Evolutionary conservation across 30 jellyfish, hydroid and myxozoan genomes (phyloP).

Genomic region (Hydractinia echinata): DNA sequence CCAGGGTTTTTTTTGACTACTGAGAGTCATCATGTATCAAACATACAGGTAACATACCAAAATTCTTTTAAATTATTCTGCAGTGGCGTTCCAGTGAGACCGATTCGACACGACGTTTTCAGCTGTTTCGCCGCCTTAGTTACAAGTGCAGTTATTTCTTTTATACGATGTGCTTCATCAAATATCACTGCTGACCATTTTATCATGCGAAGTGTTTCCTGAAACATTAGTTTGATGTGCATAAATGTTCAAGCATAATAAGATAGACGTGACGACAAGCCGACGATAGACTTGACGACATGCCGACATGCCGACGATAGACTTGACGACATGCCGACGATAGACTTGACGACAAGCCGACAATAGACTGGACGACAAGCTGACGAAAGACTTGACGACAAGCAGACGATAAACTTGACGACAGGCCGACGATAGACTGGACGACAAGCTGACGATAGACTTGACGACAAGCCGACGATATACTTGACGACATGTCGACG

Average conservation of each 20-base stretch:
- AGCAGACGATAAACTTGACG: no score
- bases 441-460: no score
- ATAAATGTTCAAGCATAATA: not conserved
- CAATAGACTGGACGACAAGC: no score
- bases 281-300: no score
- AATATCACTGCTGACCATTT: constrained; percentile 58
- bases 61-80: constrained; percentile 75
- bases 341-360: no score
- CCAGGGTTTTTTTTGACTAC: no score
- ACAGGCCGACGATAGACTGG: no score
- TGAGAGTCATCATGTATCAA: not conserved
- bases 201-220: constrained; percentile 42
- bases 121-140: constrained; percentile 59
- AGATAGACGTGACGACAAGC: not conserved
- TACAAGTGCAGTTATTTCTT: constrained; percentile 47
- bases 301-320: no score
- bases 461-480: no score
- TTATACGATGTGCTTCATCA: constrained; percentile 80
- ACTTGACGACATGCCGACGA: no score
- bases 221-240: not conserved
- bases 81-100: constrained; percentile 80
- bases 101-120: constrained; percentile 42
- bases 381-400: no score
- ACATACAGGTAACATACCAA: constrained; percentile 37
- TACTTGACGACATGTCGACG: no score